Conservation (phyloP, 1,140 invertebrate species). For the Hestina assimilis region DNA sequence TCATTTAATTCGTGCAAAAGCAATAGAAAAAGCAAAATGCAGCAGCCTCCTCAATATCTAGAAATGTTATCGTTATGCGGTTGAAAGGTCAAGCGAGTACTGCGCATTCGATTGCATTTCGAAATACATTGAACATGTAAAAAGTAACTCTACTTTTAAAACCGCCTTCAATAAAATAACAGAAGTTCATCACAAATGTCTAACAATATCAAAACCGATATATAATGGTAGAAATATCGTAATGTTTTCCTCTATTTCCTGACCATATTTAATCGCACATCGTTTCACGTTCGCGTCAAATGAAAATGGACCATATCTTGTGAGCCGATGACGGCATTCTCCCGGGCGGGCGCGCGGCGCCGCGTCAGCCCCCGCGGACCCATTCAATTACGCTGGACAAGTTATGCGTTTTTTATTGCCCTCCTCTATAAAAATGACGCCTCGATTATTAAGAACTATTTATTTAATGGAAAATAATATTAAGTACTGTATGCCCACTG, state of each 20-base stretch:
- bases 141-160: neutral
- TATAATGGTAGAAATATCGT: conserved; percentile 30
- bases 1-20: too few relatives aligned
- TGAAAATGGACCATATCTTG: conserved; percentile 34
- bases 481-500: neutral
- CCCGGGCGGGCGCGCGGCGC: too few relatives aligned
- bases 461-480: conserved; percentile 9
- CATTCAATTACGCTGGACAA: conserved; percentile 67
- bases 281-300: conserved; percentile 38
- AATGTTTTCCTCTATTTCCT: conserved; percentile 40
- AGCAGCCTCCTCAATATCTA: too few relatives aligned
- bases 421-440: conserved; percentile 60
- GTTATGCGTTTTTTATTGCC: conserved; percentile 75
- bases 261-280: conserved; percentile 52
- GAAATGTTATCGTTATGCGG: too few relatives aligned
- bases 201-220: conserved; percentile 23
- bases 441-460: conserved; percentile 51
- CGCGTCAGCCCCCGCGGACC: conserved; percentile 44
- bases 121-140: too few relatives aligned
- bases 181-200: conserved; percentile 25
- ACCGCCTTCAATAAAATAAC: neutral
- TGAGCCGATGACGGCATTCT: too few relatives aligned
- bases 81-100: too few relatives aligned
- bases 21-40: too few relatives aligned
- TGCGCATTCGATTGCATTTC: too few relatives aligned